Evolutionary conservation across 2,797 vertebrate species (phyloP).

Genomic region (Siniperca undulata): DNA sequence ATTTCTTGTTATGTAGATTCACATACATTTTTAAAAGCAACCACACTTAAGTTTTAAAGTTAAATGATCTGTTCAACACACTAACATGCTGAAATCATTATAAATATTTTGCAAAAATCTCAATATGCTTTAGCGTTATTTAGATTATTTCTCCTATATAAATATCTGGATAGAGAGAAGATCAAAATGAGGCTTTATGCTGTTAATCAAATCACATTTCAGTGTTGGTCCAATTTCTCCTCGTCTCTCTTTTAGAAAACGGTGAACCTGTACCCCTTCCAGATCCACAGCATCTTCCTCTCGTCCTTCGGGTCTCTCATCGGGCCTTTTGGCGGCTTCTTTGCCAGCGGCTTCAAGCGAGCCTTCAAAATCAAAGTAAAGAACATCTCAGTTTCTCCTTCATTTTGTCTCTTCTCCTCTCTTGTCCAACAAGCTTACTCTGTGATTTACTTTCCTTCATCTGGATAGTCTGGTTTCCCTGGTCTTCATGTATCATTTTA

Average conservation of each 20-base stretch:
- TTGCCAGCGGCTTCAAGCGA: conserved; percentile 98
- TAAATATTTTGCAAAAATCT: neutral
- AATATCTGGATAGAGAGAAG: neutral
- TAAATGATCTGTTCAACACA: no score
- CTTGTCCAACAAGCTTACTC: neutral
- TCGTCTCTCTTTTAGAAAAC: conserved; percentile 84
- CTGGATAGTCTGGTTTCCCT: neutral
- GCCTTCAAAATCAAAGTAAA: conserved; percentile 98
- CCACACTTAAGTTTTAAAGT: neutral
- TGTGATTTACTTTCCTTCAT: neutral
- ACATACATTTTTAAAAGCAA: neutral
- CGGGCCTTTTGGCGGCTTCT: conserved; percentile 97
- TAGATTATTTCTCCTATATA: neutral
- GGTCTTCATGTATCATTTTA: neutral
- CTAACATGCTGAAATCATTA: neutral
- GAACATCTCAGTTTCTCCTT: neutral
- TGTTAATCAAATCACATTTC: neutral
- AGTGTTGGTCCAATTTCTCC: accelerated
- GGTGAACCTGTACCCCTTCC: conserved; percentile 93
- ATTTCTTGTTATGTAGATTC: neutral
- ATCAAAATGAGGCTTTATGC: neutral
- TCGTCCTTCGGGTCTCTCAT: conserved; percentile 95
- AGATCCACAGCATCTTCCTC: conserved; percentile 95
- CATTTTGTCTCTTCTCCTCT: neutral
- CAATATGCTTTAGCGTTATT: neutral